Conservation (phyloP, 2,113 vertebrate species). For the Ellobius talpinus region DNA sequence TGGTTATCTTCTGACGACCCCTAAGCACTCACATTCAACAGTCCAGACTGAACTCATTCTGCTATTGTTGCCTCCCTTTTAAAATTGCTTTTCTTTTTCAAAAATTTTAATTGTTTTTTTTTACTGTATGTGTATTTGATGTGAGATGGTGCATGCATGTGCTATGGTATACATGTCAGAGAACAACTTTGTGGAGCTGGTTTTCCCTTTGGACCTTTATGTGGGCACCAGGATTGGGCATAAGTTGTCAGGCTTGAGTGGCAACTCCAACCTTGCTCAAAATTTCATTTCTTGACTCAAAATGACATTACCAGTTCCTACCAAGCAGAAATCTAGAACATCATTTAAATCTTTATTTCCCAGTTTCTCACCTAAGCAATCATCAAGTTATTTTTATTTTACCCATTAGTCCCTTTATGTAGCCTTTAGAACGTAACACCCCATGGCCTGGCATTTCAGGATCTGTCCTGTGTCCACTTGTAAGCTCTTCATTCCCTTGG, state of each 20-base stretch:
- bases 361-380: not conserved
- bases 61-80: not conserved
- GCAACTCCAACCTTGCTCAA: not conserved
- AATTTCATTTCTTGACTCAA: constrained; percentile 24
- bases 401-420: not conserved
- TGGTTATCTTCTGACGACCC: not conserved
- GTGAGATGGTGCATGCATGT: not conserved
- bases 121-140: not conserved
- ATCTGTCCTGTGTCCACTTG: not conserved
- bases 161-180: not conserved
- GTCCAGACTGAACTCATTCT: not conserved
- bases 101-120: not conserved
- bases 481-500: not conserved
- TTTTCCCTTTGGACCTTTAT: not conserved
- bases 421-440: not conserved
- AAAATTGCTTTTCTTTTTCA: not conserved
- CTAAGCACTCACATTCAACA: not conserved
- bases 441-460: not conserved
- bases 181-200: not conserved
- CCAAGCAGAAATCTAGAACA: not conserved
- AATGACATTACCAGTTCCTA: not conserved
- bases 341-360: not conserved
- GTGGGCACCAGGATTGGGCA: not conserved
- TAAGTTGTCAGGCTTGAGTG: not conserved
- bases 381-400: constrained; percentile 26